Base-by-base conservation (phyloP, 2,888 invertebrate genomes). In the Galerucella calmariensis region DNA sequence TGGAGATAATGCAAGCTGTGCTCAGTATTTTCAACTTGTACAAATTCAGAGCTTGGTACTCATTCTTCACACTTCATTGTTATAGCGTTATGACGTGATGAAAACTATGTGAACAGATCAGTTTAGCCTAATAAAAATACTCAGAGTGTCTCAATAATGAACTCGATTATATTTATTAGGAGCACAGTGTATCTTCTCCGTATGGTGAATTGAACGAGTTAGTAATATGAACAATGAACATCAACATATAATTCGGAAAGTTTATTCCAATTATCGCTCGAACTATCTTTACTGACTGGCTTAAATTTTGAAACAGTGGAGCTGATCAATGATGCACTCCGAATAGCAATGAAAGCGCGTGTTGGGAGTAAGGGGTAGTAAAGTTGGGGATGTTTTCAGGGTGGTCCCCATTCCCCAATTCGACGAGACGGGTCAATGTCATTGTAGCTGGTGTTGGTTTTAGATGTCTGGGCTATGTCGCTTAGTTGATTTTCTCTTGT, bases 341-440 rank as follows among this genome's bases (percentile, higher is more conserved):
- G 12, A 53, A 24, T 9, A 65, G 63, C 63, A 70, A 71, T 65
- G 58, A 24, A 65, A 71, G 44, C 67, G 59, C 48, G 46, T 59
- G 66, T 41, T 41, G 59, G 72, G 20, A 58, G 16, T 56, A 6
- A 59, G 16, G 71, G 70, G 70, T 41, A 16, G 65, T 51, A 71
- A 24, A n/a, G 16, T 41, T 24, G 24, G 24, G 63, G 65, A 9
- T 41, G 20, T 27, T 71, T 71, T 71, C 11, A 53, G 66, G 59
- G 58, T 27, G 61, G 53, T 61, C 46, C 70, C 72, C 72, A 56
- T 63, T 67, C 71, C 35, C 68, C 72, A 65, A 66, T 35, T 51
- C 56, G 66, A 24, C 74, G 66, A 69, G 66, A 76, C 79, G 75
- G 82, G 81, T 81, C 81, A 81, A 81, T 81, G 81, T 82, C 81